A percentile compares a stretch with the other conserved stretches of the same genome.
Evolutionary conservation across 1,140 invertebrate species (phyloP).

Genomic region (Drosophila parabipectinata): DNA sequence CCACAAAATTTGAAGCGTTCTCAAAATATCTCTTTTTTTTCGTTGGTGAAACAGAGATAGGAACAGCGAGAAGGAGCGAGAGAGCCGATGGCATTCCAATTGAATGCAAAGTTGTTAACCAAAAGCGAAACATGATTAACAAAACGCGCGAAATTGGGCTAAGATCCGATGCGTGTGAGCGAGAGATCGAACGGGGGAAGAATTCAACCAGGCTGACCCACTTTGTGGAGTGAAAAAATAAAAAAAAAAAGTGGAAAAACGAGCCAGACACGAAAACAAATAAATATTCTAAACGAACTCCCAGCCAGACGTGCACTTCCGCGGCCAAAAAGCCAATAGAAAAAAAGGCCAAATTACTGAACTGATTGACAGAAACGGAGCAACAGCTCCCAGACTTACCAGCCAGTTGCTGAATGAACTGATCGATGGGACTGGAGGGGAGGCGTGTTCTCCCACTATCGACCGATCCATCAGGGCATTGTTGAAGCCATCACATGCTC

Average conservation of each 20-base stretch:
- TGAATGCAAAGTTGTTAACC: slow-evolving; percentile 72
- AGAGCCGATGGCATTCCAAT: slow-evolving; percentile 43
- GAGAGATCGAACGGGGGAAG: slow-evolving; percentile 10
- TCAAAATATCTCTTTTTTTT: slow-evolving; percentile 42
- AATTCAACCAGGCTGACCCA: slow-evolving; percentile 39
- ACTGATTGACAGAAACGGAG: slow-evolving; percentile 53
- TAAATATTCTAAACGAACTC: slow-evolving; percentile 48
- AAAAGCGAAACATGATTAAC: slow-evolving; percentile 78
- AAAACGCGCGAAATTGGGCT: slow-evolving; percentile 72
- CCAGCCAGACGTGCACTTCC: slow-evolving; percentile 49
- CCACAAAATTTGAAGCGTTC: slow-evolving; percentile 60
- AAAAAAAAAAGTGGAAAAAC: slow-evolving; percentile 7
- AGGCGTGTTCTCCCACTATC: neutral
- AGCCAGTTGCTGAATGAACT: slow-evolving; percentile 1
- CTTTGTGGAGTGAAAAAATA: slow-evolving; percentile 3
- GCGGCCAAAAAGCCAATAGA: slow-evolving; percentile 6
- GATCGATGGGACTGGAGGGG: neutral
- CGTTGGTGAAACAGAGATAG: neutral
- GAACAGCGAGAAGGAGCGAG: neutral
- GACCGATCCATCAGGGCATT: slow-evolving; percentile 25
- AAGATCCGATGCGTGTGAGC: slow-evolving; percentile 26
- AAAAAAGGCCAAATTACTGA: neutral
- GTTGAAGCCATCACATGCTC: neutral
- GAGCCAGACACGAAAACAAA: slow-evolving; percentile 31
- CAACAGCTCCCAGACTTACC: slow-evolving; percentile 13